Base-by-base conservation (phyloP, 2,113 vertebrate genomes). In the Nyctereutes procyonoides region DNA sequence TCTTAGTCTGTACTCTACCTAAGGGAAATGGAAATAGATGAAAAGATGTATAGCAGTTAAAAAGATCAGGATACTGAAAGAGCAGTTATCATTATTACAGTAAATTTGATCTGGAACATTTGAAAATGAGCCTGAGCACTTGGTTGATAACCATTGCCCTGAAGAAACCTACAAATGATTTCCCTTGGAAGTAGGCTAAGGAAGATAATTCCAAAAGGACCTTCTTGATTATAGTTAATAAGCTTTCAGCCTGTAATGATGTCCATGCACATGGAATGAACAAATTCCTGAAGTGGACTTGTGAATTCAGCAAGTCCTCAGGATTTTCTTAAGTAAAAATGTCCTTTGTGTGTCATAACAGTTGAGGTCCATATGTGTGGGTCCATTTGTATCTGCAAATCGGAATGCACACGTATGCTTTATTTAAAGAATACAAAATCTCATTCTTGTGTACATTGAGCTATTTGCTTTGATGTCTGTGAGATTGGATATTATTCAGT, bases 121-220 rank as follows among this genome's bases (percentile, higher is more conserved):
- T 96, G 84, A 77, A 87, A 95, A 97, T 96, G 89, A 98, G 79
- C 60, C 55, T 95, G 55, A 71, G 63, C 79, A 95, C 79, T 98
- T 98, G 87, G 86, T 97, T 97, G 98, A 96, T 98, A 98, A 97
- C 85, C 94, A 97, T 71, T 93, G 22, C 95, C 88, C 84, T 89
- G 71, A 96, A 97, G 90, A 98, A 98, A 96, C 85, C 80, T 73
- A 71, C 12, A 81, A 88, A 94, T 95, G n/a, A 56, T 91, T 98
- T 98, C 89, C 81, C 63, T 90, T 83, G 51, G n/a, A 94, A 97
- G 38, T 69, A 94, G 97, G 93, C 88, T 92, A 77, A 63, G 0
- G 12, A 74, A 80, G 93, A 76, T 93, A 97, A 89, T 97, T 98
- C 90, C 51, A 81, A 93, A 98, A 62, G 19, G 83, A 92, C 58